A percentile compares a stretch with the other conserved stretches of the same genome.
Conservation (phyloP, 1,140 invertebrate species). For the Gyrodactylus bullatarudis region DNA sequence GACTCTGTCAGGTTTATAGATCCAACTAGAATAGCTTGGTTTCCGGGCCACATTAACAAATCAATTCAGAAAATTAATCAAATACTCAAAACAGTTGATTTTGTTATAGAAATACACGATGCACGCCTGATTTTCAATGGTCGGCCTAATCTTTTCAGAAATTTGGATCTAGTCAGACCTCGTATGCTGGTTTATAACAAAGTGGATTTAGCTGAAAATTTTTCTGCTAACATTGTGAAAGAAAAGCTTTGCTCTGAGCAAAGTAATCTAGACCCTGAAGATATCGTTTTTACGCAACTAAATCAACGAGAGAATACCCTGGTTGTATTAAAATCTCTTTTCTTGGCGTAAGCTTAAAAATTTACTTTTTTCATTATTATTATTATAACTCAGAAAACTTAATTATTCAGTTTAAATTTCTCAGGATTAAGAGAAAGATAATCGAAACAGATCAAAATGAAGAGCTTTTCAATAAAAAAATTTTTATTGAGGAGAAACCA, state of each 20-base stretch:
- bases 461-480: background rate
- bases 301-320: background rate
- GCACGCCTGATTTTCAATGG: background rate
- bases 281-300: background rate
- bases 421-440: background rate
- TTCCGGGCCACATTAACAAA: constrained; percentile 5
- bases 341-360: too few relatives aligned
- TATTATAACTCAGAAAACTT: too few relatives aligned
- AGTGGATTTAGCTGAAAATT: background rate
- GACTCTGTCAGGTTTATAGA: background rate
- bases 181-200: constrained; percentile 2
- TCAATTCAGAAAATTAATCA: background rate
- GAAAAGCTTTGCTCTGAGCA: background rate
- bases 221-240: background rate
- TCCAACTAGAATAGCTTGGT: background rate
- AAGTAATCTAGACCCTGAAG: background rate
- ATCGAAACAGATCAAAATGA: background rate
- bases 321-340: background rate
- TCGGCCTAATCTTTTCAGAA: background rate
- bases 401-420: too few relatives aligned
- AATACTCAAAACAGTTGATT: background rate
- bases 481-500: background rate
- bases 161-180: background rate
- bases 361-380: too few relatives aligned
- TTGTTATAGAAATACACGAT: constrained; percentile 3